Evolutionary conservation across 2,888 invertebrate species (phyloP).

Genomic region (Corbicula japonica): DNA sequence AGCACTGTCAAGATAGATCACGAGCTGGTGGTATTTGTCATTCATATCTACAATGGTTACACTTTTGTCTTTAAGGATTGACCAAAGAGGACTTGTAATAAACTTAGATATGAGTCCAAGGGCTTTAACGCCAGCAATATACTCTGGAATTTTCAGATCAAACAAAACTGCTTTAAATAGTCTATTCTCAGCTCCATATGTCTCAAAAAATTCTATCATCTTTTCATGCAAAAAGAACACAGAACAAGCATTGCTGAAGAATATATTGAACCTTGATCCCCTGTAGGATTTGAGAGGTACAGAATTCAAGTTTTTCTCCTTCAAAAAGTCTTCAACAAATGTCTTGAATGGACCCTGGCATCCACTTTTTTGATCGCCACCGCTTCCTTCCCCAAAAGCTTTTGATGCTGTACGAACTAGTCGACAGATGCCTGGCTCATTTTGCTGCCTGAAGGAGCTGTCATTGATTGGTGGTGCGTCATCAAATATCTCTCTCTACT

Average conservation of each 20-base stretch:
- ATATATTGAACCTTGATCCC: slow-evolving; percentile 42
- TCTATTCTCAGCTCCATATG: slow-evolving; percentile 48
- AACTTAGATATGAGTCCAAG: slow-evolving; percentile 59
- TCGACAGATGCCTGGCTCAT: slow-evolving; percentile 25
- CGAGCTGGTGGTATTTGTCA: slow-evolving; percentile 17
- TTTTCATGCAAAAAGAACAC: slow-evolving; percentile 56
- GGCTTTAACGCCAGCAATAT: slow-evolving; percentile 63
- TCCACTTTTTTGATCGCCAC: slow-evolving; percentile 28
- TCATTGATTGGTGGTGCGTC: slow-evolving; percentile 5
- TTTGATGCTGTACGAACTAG: slow-evolving; percentile 24
- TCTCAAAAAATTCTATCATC: slow-evolving; percentile 48
- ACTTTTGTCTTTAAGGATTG: slow-evolving; percentile 34
- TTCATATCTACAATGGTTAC: slow-evolving; percentile 40
- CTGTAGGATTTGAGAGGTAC: slow-evolving; percentile 39
- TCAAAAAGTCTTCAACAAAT: slow-evolving; percentile 35
- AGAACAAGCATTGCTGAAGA: slow-evolving; percentile 38
- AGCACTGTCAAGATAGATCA: slow-evolving; percentile 16
- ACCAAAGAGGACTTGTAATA: slow-evolving; percentile 46
- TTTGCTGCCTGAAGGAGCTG: no score
- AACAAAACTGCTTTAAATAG: slow-evolving; percentile 43
- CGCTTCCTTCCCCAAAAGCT: slow-evolving; percentile 30
- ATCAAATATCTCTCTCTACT: slow-evolving; percentile 31
- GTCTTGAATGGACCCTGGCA: slow-evolving; percentile 37
- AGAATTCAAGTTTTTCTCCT: slow-evolving; percentile 22
- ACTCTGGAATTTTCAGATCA: slow-evolving; percentile 57